Evolutionary conservation across 2,797 vertebrate genomes (phyloP), one percentile per base, ranked within the genome.

Genomic region (Rhodeus uyekii): DNA sequence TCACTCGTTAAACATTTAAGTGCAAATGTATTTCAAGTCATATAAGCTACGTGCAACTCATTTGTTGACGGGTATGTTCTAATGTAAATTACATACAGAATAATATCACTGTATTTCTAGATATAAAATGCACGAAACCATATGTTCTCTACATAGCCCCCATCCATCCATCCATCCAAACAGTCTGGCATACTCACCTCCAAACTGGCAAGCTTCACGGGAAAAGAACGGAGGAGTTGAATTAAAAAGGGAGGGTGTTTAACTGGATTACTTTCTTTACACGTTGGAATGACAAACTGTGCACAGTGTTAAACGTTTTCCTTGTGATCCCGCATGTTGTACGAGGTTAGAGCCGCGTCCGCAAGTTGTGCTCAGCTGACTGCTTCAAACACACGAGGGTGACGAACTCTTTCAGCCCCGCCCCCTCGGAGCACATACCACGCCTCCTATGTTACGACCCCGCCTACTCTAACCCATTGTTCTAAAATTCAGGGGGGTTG

Each of bases 361-460:
- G 63, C 83, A 82, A 82, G 32, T 81, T 73, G 58, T 13, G 81
- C 87, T 87, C 88, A 87, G 87, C 87, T 87, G 84, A 86, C 84
- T 85, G 63, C 74, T 71, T 81, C 86, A 68, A 78, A 82, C 83
- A 73, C 87, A 87, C 84, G 82, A 84, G 87, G 84, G 65, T 82
- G 68, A 82, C 39, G 68, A 85, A 84, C 80, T 81, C 74, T 71
- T 81, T 77, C 50, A 80, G 84, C 68, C 65, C 82, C 76, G 42
- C 86, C 88, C 84, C 73, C 77, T 83, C 81, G 58, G 73, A 46
- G 39, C 74, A 71, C 79, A 55, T 44, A 32, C 55, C 84, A 72
- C 85, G 50, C 86, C 84, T 60, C 71, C 82, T 64, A 42, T 9
- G 24, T 13, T 18, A 61, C 27, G 71, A 81, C 34, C n/a, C 55